phyloP scores from a whole-genome alignment of 2,113 vertebrate species.

The Physeter macrocephalus region DNA sequence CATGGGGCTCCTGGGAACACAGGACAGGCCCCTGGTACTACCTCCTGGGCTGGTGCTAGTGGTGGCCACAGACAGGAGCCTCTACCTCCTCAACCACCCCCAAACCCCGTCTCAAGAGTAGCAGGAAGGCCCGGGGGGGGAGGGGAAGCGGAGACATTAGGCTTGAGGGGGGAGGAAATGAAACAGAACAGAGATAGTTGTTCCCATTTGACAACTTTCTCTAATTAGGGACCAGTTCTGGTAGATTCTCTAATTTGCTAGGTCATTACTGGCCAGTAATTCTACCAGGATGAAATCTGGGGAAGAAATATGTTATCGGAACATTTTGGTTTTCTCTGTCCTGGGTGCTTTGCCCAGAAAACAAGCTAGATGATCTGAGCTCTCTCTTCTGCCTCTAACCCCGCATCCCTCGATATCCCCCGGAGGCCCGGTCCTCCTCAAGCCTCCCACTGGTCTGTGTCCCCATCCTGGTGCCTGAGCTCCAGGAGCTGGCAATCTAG shows the following conservation, averaged over 20 bases:
- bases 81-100: accelerated
- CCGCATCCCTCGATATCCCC: accelerated
- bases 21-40: accelerated
- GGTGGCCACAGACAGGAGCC: not conserved
- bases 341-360: not conserved
- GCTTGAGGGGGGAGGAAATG: constrained; percentile 27
- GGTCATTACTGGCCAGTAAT: constrained; percentile 82
- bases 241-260: constrained; percentile 80
- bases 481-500: not conserved
- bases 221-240: constrained; percentile 84
- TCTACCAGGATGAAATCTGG: constrained; percentile 77
- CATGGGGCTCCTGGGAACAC: not conserved
- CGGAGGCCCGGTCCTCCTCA: not conserved
- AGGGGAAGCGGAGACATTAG: constrained; percentile 36
- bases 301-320: constrained; percentile 74
- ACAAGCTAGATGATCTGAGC: not conserved
- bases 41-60: not conserved
- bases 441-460: not conserved
- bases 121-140: not conserved
- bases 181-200: constrained; percentile 70
- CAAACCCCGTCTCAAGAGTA: not conserved
- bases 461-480: not conserved
- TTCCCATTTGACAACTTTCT: constrained; percentile 82
- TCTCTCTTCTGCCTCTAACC: not conserved
- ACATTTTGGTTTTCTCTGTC: constrained; percentile 77